A percentile compares a stretch with the other conserved stretches of the same genome.
Evolutionary conservation across 2,888 invertebrate species (phyloP).

Genomic region (Amphipoea oculea): DNA sequence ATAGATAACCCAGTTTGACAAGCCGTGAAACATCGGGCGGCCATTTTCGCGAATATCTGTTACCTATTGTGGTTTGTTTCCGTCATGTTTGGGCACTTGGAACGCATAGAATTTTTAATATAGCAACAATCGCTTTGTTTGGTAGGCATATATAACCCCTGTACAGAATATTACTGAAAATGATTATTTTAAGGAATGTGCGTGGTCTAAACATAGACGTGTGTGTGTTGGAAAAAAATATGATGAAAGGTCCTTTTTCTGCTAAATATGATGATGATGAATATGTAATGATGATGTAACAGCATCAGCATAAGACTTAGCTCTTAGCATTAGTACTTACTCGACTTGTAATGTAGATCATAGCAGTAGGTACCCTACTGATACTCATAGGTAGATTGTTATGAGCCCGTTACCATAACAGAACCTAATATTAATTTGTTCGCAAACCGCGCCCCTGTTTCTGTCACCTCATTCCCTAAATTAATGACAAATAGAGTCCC

Average conservation of each 20-base stretch:
- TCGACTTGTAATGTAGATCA: background rate
- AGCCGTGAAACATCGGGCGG: constrained; percentile 36
- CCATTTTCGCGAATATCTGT: constrained; percentile 46
- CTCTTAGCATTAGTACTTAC: background rate
- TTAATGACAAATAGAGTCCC: constrained; percentile 89
- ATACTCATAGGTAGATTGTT: constrained; percentile 30
- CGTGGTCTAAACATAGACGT: background rate
- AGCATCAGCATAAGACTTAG: too few species aligned
- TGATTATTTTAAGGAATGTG: constrained; percentile 12
- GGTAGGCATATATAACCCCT: background rate
- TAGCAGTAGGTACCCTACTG: background rate
- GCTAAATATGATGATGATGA: too few species aligned
- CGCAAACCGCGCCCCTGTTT: constrained; percentile 84
- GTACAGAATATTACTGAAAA: constrained; percentile 15
- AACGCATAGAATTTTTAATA: constrained; percentile 52
- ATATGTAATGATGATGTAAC: too few species aligned
- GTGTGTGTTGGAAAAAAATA: background rate
- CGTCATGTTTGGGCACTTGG: constrained; percentile 40
- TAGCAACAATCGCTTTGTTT: constrained; percentile 22
- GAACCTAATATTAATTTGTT: constrained; percentile 83
- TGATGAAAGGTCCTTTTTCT: background rate
- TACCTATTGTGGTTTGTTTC: constrained; percentile 48
- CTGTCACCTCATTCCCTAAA: constrained; percentile 89
- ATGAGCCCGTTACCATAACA: constrained; percentile 43
- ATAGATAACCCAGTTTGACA: constrained; percentile 46